Base-by-base conservation (phyloP, 2,113 vertebrate species). In the Ammodytes marinus region DNA sequence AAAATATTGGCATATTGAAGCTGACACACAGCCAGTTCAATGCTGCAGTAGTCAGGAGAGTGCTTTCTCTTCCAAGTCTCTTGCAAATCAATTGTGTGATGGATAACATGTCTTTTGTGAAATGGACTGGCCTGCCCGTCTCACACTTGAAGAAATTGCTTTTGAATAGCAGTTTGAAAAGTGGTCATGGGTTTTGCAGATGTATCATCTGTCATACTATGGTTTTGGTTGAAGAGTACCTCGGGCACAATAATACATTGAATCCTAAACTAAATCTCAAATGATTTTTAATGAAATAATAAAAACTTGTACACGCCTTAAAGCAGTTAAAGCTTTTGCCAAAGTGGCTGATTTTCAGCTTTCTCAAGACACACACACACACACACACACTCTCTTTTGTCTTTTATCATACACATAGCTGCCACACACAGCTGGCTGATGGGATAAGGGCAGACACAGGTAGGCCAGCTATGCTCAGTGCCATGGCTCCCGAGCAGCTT, bases 381-480 rank as follows among this genome's bases (percentile, higher is more conserved):
- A 88, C 40, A 68, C 64, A 69, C 55, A 60, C 70, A 73, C 59
- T 46, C 66, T 58, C 19, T 63, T 68, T 77, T 76, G 58, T 80
- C 49, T 60, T 45, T 46, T 27, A 27, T 58, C 64, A 69, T 67
- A 80, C 69, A 65, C 74, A 59, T 67, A 59, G 67, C 74, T 83
- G 80, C 84, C 80, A 78, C 88, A 87, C 80, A 78, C 88, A 87
- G 84, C 87, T 82, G 89, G 79, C 76, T 90, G 87, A 81, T 70
- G 66, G 89, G 86, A 92, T 92, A 86, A 89, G 83, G 72, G 49
- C 82, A 92, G 85, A 87, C 69, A 63, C 79, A 92, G 90, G 88
- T 88, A 89, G 86, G 83, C 85, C 84, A 84, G 84, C 81, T 27
- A 78, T 81, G 83, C 77, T 77, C 60, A 0, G 12, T 79, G 90